phyloP scores from a whole-genome alignment of 2,888 invertebrate genomes.

The Cetonia aurata region DNA sequence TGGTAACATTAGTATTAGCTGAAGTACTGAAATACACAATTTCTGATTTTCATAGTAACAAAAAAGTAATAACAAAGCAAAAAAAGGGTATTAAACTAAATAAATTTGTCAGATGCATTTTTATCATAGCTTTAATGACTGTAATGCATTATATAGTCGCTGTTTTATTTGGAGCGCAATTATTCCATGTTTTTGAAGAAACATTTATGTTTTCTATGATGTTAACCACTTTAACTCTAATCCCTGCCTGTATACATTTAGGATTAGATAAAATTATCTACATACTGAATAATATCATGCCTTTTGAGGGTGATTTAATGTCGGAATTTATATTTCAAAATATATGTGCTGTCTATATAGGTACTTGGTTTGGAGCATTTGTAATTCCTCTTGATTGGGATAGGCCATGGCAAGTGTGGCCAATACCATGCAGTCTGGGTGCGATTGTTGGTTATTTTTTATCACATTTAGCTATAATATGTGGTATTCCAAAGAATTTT shows the following conservation, averaged over 20 bases:
- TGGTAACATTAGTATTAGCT: constrained; percentile 64
- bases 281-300: constrained; percentile 69
- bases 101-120: constrained; percentile 69
- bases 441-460: constrained; percentile 74
- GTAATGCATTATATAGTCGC: constrained; percentile 72
- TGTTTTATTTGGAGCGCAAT: constrained; percentile 78
- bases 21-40: constrained; percentile 70
- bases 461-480: constrained; percentile 33
- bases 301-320: constrained; percentile 69
- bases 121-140: constrained; percentile 67
- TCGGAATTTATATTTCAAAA: constrained; percentile 72
- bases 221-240: constrained; percentile 73
- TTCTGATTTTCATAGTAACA: constrained; percentile 49
- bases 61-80: constrained; percentile 44
- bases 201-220: constrained; percentile 76
- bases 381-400: constrained; percentile 94
- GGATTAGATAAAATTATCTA: constrained; percentile 72
- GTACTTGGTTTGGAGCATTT: constrained; percentile 87
- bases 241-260: constrained; percentile 74
- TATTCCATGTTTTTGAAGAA: constrained; percentile 74
- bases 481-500: constrained; percentile 33
- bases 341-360: constrained; percentile 74
- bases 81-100: constrained; percentile 61
- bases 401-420: constrained; percentile 88
- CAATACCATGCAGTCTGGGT: constrained; percentile 79